Conservation (phyloP, 2,113 vertebrate species). For the Eurypyga helias region DNA sequence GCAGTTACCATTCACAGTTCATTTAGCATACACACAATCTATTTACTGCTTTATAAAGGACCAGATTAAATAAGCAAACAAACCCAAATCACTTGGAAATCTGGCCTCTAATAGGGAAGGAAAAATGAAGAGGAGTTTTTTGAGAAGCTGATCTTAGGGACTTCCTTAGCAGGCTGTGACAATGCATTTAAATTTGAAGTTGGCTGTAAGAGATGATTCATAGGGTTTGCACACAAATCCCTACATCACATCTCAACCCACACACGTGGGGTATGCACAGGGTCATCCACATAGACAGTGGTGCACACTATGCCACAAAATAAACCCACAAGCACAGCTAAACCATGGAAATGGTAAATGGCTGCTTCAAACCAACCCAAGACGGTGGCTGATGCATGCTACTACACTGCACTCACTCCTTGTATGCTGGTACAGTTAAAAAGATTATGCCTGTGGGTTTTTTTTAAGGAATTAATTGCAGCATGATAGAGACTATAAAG, state of each 20-base stretch:
- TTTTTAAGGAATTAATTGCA: background rate
- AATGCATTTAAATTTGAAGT: background rate
- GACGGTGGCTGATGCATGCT: background rate
- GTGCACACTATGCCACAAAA: background rate
- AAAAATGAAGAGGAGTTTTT: background rate
- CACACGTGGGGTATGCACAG: background rate
- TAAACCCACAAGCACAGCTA: background rate
- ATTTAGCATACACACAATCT: background rate
- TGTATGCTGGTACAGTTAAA: background rate
- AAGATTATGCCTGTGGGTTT: background rate
- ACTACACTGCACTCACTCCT: background rate
- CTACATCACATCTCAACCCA: background rate
- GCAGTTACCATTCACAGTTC: background rate
- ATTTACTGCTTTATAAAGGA: background rate
- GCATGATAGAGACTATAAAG: background rate
- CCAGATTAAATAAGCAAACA: background rate
- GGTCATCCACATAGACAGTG: fast-evolving
- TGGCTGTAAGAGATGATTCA: background rate
- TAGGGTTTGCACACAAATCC: background rate
- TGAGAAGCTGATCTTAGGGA: background rate
- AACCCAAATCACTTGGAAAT: background rate
- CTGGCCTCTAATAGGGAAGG: background rate
- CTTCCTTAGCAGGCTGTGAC: background rate
- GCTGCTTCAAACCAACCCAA: background rate
- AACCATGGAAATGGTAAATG: background rate